Base-by-base conservation (phyloP, 2,113 vertebrate genomes). In the Sapayoa aenigma region DNA sequence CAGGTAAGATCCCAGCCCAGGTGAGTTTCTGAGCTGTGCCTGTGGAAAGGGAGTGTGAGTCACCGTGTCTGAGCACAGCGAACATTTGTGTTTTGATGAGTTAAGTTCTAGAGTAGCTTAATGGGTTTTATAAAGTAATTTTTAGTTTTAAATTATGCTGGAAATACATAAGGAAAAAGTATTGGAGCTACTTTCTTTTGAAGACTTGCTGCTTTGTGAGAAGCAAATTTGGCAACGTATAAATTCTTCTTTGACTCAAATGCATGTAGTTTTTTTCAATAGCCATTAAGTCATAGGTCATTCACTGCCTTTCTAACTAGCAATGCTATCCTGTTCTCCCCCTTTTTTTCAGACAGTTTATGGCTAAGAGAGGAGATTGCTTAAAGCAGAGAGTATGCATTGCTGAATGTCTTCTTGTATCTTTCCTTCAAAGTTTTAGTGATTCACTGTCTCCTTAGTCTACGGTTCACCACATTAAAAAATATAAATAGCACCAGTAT, bases 1-100 rank as follows among this genome's bases (percentile, higher is more conserved):
- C 99, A 99, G 98, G 99, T 99, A 60, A 96, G 94, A 28, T 33
- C 35, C 16, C 39, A 21, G 18, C 5, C 0, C 9, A 0, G 68
- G 3, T n/a, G 22, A 11, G 5, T 11, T 21, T 21, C 44, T 23
- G 65, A 0, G 3, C 2, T 65, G n/a, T n/a, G 3, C 14, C 52
- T 79, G 33, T 37, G 20, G 9, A 31, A 39, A 80, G 21, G 5
- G 30, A 84, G 35, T 1, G 2, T n/a, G 13, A 60, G 17, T 37
- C 42, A 28, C 30, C 8, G 23, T 35, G 20, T 73, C 59, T 60
- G 52, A 75, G 77, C 39, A 52, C 33, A 30, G 1, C 13, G n/a
- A 13, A 42, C 20, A 20, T 1, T 2, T 2, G 0, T 20, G 1
- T 50, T 49, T 37, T 58, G 6, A 68, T 52, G 27, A 37, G 10